Percentiles rank a stretch among this genome's conserved stretches.
phyloP scores from a whole-genome alignment of 2,888 invertebrate species.

The Papilio protenor region DNA sequence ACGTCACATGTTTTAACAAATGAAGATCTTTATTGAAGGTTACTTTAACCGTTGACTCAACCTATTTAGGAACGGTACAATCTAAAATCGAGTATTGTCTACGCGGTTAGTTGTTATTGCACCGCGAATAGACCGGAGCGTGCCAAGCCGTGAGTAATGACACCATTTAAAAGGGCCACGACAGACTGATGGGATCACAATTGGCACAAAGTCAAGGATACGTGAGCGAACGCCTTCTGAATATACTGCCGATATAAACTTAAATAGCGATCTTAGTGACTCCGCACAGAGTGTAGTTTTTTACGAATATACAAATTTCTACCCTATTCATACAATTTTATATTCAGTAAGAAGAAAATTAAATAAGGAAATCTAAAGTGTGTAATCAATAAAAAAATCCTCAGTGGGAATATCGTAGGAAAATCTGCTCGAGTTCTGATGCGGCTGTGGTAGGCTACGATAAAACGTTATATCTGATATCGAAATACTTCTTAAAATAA shows the following conservation, averaged over 20 bases:
- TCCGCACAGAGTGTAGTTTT: neutral
- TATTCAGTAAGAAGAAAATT: too few relatives aligned
- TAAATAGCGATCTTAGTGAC: neutral
- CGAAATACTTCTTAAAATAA: neutral
- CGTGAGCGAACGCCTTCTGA: conserved; percentile 27
- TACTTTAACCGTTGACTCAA: conserved; percentile 16
- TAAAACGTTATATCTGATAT: conserved; percentile 7
- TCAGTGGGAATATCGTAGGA: neutral
- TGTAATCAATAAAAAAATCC: too few relatives aligned
- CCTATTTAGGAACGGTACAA: conserved; percentile 14
- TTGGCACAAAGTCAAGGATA: conserved; percentile 45
- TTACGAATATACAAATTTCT: too few relatives aligned
- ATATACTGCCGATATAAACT: conserved; percentile 14
- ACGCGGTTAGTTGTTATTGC: conserved; percentile 20
- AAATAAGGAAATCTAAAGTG: too few relatives aligned
- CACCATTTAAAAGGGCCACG: conserved; percentile 42
- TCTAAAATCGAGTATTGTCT: conserved; percentile 28
- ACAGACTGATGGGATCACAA: conserved; percentile 41
- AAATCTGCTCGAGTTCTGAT: conserved; percentile 50
- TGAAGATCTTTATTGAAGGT: conserved; percentile 1
- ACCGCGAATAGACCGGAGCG: conserved; percentile 39
- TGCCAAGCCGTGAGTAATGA: conserved; percentile 42
- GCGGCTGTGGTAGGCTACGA: conserved; percentile 38
- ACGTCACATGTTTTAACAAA: neutral
- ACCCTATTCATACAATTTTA: too few relatives aligned